Base-by-base conservation (phyloP, 2,113 vertebrate genomes). In the Poeciliopsis turrubarensis region DNA sequence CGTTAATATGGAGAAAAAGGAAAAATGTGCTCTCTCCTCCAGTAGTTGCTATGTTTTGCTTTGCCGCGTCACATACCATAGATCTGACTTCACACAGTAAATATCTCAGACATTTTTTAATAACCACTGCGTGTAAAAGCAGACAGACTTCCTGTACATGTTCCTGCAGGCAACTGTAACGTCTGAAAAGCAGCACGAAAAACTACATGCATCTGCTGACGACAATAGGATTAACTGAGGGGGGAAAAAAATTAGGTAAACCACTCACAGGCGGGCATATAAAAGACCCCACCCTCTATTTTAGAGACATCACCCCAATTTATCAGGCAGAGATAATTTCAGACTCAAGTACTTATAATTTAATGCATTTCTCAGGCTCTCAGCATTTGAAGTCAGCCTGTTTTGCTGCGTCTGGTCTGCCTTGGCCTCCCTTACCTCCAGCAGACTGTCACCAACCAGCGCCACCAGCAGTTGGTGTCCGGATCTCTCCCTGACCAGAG, bases 361-460 rank as follows among this genome's bases (percentile, higher is more conserved):
- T 25, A 57, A 9, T 57, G 8, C 31, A 80, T 61, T 39, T 57
- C 61, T 67, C 27, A 14, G 37, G 44, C 30, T 65, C 31, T 11
- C 32, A 73, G n/a, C 57, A 51, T n/a, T 34, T 57, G 27, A 68
- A 19, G 30, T 7, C 10, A 61, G 3, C 13, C 39, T 19, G 29
- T 2, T 34, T 11, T 29, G 4, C 39, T 61, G 25, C 1, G 64
- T 37, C 27, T 27, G 1, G 41, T 15, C 5, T 22, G 0, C 10
- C 17, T 32, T 3, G 11, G 26, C 3, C 32, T 27, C 7, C 51
- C n/a, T 88, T 92, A 98, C 98, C 96, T 99, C 98, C 7, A 99
- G 92, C 86, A 99, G 93, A 80, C 98, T 99, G 78, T 99, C 98
- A 2, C 98, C 98, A 68, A 99, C 98, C 1, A 99, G 95, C 0